Percentiles rank a stretch among this genome's conserved stretches.
Conservation (phyloP, 2,113 vertebrate species). For the Burhinus oedicnemus region DNA sequence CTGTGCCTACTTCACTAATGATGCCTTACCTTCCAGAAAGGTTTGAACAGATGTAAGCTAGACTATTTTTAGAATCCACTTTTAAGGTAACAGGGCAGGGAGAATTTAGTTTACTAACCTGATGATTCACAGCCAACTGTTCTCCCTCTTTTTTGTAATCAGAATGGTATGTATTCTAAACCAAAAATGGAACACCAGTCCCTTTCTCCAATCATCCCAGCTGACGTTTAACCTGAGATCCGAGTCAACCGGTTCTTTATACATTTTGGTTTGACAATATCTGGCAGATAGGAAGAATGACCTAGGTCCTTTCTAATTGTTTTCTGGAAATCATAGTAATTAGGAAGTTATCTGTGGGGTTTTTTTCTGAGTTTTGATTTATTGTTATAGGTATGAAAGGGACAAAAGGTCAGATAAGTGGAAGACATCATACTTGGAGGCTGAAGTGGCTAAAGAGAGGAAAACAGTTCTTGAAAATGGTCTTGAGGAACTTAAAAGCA, state of each 20-base stretch:
- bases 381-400: not conserved
- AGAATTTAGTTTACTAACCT: not conserved
- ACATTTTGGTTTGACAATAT: not conserved
- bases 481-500: not conserved
- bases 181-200: not conserved
- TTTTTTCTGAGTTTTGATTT: not conserved
- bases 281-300: not conserved
- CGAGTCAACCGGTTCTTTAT: not conserved
- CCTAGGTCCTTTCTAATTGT: not conserved
- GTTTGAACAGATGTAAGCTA: not conserved
- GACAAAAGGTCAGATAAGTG: not conserved
- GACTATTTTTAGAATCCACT: not conserved
- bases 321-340: not conserved
- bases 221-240: not conserved
- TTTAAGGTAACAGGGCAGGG: not conserved
- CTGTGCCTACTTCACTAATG: not conserved
- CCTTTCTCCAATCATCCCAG: not conserved
- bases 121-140: not conserved
- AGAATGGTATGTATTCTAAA: not conserved
- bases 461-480: not conserved
- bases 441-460: not conserved
- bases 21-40: not conserved
- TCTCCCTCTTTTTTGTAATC: not conserved
- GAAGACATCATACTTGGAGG: rapidly evolving
- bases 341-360: not conserved